Conservation (phyloP, 2,797 vertebrate genomes). For the Anguilla pacifica region DNA sequence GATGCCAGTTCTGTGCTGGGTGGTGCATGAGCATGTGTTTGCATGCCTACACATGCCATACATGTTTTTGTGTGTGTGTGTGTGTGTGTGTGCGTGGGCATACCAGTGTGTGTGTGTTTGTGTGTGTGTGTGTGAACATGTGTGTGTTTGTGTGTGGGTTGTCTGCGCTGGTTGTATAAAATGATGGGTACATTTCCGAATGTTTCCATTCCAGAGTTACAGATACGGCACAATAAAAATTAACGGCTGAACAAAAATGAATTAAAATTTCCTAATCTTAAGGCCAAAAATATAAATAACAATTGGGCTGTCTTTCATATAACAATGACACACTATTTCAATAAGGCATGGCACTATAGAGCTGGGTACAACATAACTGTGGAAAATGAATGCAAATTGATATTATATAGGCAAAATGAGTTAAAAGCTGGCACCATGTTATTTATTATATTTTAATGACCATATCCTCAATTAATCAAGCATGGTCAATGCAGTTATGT, state of each 20-base stretch:
- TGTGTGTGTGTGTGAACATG: background rate
- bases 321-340: background rate
- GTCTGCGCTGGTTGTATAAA: background rate
- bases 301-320: background rate
- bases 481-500: background rate
- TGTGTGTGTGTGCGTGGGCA: background rate
- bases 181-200: too few species aligned
- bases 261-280: background rate
- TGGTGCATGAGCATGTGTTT: background rate
- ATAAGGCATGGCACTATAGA: background rate
- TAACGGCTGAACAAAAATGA: background rate
- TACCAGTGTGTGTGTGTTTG: constrained; percentile 9
- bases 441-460: constrained; percentile 7
- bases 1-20: constrained; percentile 40
- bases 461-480: constrained; percentile 5
- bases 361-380: background rate
- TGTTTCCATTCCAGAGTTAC: background rate
- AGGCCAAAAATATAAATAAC: background rate
- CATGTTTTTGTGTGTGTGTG: background rate
- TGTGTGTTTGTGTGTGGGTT: constrained; percentile 1
- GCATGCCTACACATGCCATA: background rate
- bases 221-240: background rate
- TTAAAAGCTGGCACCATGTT: background rate
- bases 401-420: background rate
- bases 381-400: background rate